Conservation (phyloP, 2,797 vertebrate species). For the Etheostoma nigrum region DNA sequence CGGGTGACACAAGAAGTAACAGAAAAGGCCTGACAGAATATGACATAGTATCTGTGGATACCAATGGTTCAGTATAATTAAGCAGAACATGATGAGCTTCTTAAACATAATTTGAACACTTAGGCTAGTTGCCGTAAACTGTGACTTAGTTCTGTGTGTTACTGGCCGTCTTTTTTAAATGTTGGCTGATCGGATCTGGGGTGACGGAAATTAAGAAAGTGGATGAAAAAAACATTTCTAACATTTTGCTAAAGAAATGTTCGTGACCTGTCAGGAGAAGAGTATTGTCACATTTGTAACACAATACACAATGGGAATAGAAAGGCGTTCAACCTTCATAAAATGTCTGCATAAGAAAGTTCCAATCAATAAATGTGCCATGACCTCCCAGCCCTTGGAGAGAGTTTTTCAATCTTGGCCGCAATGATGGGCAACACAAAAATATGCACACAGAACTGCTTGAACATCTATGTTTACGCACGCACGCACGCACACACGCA, state of each 20-base stretch:
- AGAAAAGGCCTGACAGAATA: background rate
- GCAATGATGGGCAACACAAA: conserved; percentile 68
- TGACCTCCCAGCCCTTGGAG: conserved; percentile 61
- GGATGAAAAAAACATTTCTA: conserved; percentile 17
- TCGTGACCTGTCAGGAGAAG: conserved; percentile 44
- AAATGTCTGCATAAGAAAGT: conserved; percentile 73
- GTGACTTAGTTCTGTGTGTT: background rate
- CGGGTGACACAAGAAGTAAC: background rate
- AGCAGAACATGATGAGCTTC: background rate
- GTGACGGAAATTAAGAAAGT: background rate
- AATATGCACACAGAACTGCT: conserved; percentile 39
- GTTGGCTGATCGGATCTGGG: background rate
- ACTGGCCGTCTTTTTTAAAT: background rate
- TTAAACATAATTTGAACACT: background rate
- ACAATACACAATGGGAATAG: conserved; percentile 56
- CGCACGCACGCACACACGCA: background rate
- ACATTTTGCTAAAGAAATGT: conserved; percentile 33
- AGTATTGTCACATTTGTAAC: conserved; percentile 52
- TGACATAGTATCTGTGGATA: background rate
- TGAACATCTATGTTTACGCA: conserved; percentile 29
- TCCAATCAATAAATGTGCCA: conserved; percentile 74
- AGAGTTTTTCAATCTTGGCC: conserved; percentile 72
- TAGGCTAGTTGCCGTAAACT: background rate
- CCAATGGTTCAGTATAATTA: background rate
- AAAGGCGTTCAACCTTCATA: conserved; percentile 69